Base-by-base conservation (phyloP, 2,888 invertebrate species). In the Pteria penguin region DNA sequence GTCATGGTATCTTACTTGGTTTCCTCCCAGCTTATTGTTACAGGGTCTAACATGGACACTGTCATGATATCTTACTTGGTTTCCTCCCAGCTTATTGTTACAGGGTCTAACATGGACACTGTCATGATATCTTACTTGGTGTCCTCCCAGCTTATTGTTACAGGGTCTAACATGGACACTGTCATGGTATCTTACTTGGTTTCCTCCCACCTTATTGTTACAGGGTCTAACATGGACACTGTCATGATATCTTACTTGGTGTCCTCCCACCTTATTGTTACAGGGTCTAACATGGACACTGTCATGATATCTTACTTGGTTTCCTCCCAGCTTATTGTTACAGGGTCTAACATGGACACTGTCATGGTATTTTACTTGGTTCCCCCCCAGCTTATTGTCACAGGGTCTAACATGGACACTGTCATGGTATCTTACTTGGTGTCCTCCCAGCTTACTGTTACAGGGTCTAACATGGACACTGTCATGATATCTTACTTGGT, bases 111-210 rank as follows among this genome's bases (percentile, higher is more conserved):
- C n/a, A n/a, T n/a, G n/a, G n/a, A n/a, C n/a, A n/a, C n/a, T n/a
- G n/a, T n/a, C n/a, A n/a, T n/a, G n/a, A n/a, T n/a, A n/a, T n/a
- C 88, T 77, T 75, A 89, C 89, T 89, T 89, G 69, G 89, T 89
- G 83, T 89, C 88, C 29, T 87, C 88, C 87, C 86, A 86, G 58
- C 83, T 85, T 22, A 89, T 62, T 29, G 87, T 87, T 18, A 84
- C 80, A 8, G 85, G 85, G 54, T 88, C 87, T 67, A 69, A 61
- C 69, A 65, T 33, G 11, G 75, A 58, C 31, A 67, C 32, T 18
- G 62, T 8, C 24, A n/a, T 29, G 1, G n/a, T 22, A 22, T n/a
- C 62, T 63, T 68, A 67, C 67, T 75, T 36, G 5, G 45, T 36
- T 36, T 36, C 45, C 14, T 36, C 45, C 45, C 45, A 36, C 5